Base-by-base conservation (phyloP, 2,797 vertebrate genomes). In the Oreochromis mossambicus region DNA sequence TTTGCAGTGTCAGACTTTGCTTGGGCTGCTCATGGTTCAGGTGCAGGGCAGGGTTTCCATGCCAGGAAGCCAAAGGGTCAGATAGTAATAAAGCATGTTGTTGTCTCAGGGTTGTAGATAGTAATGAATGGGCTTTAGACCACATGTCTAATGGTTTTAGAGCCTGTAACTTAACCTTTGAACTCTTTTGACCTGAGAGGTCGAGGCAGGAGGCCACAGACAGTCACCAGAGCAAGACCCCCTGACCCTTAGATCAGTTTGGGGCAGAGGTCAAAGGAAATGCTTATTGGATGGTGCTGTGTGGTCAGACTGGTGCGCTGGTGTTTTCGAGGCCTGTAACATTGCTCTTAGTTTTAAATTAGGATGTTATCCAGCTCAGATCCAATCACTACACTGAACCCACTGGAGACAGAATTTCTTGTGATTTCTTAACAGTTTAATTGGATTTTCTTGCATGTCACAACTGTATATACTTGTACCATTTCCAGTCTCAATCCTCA, bases 31-130 rank as follows among this genome's bases (percentile, higher is more conserved):
- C 61, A 66, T 79, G 77, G 87, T 93, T 92, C 91, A 93, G 91
- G 91, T 92, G 89, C 90, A 87, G 79, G 73, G 52, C 85, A 83
- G 78, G 17, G 90, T 94, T 90, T 91, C 91, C 88, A 89, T 90
- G 89, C 83, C 82, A 75, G 81, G 43, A 4, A 43, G 93, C 93
- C 93, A 83, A 95, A 84, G 78, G 92, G 93, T 94, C 91, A 88
- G n/a, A 77, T 83, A 79, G 92, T 87, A 83, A 90, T 92, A 88
- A 91, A 92, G 82, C 87, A 89, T 94, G 92, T 92, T 93, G 89
- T 92, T 93, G 89, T 94, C 91, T 88, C 56, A 82, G 89, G 83
- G 86, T 91, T 90, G 86, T 89, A 88, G 87, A 86, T 93, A 11
- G 61, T 88, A 90, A 92, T 88, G 79, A 86, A 91, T 93, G 92